Conservation (phyloP, 2,888 invertebrate genomes). For the Lasioglossum figueresi region DNA sequence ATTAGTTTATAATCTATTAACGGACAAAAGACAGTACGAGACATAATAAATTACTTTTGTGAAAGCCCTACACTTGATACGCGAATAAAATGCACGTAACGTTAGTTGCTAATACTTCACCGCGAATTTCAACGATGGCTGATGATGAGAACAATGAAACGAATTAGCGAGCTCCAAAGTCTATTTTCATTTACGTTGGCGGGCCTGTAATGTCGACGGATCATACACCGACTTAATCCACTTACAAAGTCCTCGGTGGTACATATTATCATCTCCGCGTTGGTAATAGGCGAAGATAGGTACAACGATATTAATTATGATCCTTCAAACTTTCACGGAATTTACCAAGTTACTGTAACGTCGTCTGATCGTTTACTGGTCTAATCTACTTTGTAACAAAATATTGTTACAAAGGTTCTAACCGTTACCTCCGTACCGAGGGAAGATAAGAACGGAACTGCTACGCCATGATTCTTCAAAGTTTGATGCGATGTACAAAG, state of each 20-base stretch:
- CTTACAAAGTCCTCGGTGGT: not conserved
- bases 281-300: constrained; percentile 3
- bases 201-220: not conserved
- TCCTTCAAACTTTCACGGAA: constrained; percentile 5
- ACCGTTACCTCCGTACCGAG: not conserved
- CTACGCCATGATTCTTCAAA: not conserved
- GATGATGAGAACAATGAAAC: not conserved
- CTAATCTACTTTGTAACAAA: constrained; percentile 8
- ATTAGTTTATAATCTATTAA: not conserved
- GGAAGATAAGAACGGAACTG: not conserved
- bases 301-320: constrained; percentile 8
- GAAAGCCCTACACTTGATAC: no score
- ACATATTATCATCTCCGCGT: not conserved
- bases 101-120: not conserved
- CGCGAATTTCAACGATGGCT: not conserved
- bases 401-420: not conserved
- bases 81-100: not conserved
- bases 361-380: not conserved
- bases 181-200: not conserved
- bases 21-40: no score
- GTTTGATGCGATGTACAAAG: not conserved
- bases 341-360: not conserved
- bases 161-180: not conserved
- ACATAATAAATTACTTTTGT: no score
- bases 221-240: constrained; percentile 5